Percentiles rank a stretch among this genome's conserved stretches.
These are phyloP conservation scores for Xenentodon cancila DNA, from an alignment of 2,797 vertebrate species.

Conservation along the genomic window DNA sequence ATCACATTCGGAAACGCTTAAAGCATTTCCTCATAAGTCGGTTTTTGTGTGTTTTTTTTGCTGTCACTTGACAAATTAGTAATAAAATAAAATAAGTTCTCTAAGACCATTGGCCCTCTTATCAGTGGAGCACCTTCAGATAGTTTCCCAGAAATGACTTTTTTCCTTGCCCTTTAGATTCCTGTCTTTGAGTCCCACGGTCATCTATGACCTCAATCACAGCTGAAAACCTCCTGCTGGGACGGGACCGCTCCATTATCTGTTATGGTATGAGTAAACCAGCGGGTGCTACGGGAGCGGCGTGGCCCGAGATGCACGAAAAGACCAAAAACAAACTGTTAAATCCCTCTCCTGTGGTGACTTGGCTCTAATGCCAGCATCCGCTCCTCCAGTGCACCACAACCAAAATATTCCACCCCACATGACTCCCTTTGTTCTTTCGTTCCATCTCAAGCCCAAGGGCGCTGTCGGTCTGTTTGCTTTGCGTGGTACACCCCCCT, in stretches of 20 bases:
- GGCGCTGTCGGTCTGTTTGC: conserved; percentile 53
- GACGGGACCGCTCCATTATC: conserved; percentile 35
- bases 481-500: conserved; percentile 39
- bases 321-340: conserved; percentile 4
- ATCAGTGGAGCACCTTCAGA: not conserved
- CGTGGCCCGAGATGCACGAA: not conserved
- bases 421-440: conserved; percentile 62
- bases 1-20: not conserved
- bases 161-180: conserved; percentile 27
- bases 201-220: conserved; percentile 51
- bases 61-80: not conserved
- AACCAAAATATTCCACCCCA: conserved; percentile 37
- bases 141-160: conserved; percentile 21
- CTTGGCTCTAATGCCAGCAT: conserved; percentile 28
- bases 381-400: conserved; percentile 20
- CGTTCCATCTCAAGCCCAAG: conserved; percentile 43
- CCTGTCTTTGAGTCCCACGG: conserved; percentile 29
- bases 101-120: no score
- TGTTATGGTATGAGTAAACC: conserved; percentile 28
- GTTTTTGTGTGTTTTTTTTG: not conserved
- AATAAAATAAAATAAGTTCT: not conserved
- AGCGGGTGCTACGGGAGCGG: conserved; percentile 6
- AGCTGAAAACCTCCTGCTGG: conserved; percentile 31
- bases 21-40: conserved; percentile 15
- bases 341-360: conserved; percentile 15